Evolutionary conservation across 1,140 invertebrate genomes (phyloP).

Genomic region (Drosophila nannoptera): DNA sequence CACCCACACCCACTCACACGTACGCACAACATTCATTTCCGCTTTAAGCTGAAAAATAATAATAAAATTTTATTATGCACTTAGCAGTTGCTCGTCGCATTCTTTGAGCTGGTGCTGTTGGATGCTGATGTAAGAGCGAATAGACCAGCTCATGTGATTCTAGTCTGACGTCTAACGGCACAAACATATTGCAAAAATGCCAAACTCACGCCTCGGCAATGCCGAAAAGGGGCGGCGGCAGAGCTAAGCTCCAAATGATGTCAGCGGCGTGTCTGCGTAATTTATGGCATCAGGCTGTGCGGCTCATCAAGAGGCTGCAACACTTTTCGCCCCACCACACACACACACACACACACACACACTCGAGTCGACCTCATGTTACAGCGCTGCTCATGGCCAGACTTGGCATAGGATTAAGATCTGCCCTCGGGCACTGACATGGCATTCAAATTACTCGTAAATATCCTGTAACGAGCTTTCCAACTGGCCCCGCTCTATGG

Average conservation of each 20-base stretch:
- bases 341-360: slow-evolving; percentile 12
- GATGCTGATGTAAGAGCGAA: slow-evolving; percentile 21
- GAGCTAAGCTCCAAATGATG: slow-evolving; percentile 10
- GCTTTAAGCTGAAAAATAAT: slow-evolving; percentile 59
- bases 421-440: slow-evolving; percentile 15
- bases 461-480: slow-evolving; percentile 16
- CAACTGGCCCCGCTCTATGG: neutral
- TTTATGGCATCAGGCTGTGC: slow-evolving; percentile 46
- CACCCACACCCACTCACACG: no score
- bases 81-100: slow-evolving; percentile 50
- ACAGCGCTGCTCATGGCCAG: neutral
- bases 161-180: no score
- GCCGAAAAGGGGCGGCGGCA: neutral
- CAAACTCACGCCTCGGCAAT: neutral
- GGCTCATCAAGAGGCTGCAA: slow-evolving; percentile 25
- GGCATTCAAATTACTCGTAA: slow-evolving; percentile 45
- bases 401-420: slow-evolving; percentile 11
- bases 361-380: slow-evolving; percentile 6
- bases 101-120: slow-evolving; percentile 21
- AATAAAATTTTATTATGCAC: slow-evolving; percentile 74
- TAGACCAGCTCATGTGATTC: neutral
- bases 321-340: slow-evolving; percentile 17
- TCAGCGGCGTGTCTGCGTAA: slow-evolving; percentile 44
- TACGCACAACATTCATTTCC: slow-evolving; percentile 62
- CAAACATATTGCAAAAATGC: slow-evolving; percentile 1